phyloP scores from a whole-genome alignment of 2,113 vertebrate species.

The Callipepla squamata region DNA sequence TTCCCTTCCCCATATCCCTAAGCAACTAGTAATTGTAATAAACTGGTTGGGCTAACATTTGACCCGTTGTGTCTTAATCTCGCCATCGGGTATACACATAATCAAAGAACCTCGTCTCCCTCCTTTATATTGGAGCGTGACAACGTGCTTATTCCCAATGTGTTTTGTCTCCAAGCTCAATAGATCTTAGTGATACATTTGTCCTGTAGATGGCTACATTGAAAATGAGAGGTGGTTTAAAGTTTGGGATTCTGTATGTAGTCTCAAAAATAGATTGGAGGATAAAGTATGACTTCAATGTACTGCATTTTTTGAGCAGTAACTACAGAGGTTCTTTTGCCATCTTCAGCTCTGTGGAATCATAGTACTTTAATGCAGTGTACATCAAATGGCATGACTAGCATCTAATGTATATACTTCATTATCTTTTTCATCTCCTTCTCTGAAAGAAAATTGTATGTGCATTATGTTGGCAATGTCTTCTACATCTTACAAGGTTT shows the following conservation, averaged over 20 bases:
- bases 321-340: not conserved
- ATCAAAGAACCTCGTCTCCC: too few species aligned
- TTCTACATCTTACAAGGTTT: not conserved
- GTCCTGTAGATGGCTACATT: not conserved
- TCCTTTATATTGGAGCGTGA: too few species aligned
- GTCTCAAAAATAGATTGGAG: not conserved
- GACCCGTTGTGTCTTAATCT: too few species aligned
- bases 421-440: not conserved
- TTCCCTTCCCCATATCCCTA: too few species aligned
- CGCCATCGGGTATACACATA: too few species aligned
- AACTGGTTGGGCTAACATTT: too few species aligned
- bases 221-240: not conserved
- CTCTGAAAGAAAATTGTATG: not conserved
- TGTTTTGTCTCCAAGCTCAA: not conserved
- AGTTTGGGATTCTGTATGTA: not conserved
- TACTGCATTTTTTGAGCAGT: slow-evolving; percentile 6
- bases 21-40: too few species aligned
- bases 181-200: not conserved
- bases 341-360: not conserved
- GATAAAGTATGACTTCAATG: slow-evolving; percentile 29
- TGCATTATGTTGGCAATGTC: not conserved
- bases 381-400: not conserved
- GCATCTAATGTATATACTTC: not conserved
- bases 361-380: not conserved
- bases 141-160: not conserved